phyloP scores from a whole-genome alignment of 37 sponge, comb jelly and placozoan species.

The Diacarnus erythraeanus region DNA sequence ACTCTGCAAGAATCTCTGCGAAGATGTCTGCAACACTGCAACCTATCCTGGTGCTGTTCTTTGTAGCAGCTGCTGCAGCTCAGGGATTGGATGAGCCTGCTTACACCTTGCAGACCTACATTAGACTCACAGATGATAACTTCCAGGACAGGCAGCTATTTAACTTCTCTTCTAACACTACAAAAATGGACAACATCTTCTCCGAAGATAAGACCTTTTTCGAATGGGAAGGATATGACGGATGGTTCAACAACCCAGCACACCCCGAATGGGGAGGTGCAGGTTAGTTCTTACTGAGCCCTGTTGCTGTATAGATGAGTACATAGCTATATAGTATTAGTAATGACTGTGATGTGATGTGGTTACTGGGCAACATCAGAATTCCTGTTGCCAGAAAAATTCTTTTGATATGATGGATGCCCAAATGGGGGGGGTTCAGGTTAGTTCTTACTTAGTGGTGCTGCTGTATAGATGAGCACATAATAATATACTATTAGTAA shows the following conservation, averaged over 20 bases:
- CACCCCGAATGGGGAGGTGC: constrained; percentile 92
- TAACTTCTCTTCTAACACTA: too few species aligned
- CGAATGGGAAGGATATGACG: constrained; percentile 85
- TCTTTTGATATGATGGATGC: constrained; percentile 83
- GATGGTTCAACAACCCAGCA: constrained; percentile 96
- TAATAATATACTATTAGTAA: neutral
- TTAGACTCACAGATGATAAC: neutral
- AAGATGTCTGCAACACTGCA: neutral
- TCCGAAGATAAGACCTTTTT: neutral
- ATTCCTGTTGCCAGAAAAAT: too few species aligned
- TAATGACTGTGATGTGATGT: neutral
- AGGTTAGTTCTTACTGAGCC: constrained; percentile 41
- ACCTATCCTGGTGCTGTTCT: constrained; percentile 7
- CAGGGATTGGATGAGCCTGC: neutral
- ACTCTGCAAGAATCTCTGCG: too few species aligned
- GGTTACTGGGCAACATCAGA: too few species aligned
- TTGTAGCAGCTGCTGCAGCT: neutral
- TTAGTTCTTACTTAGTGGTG: constrained; percentile 19
- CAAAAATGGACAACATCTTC: too few species aligned
- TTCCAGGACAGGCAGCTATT: neutral
- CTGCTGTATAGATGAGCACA: neutral
- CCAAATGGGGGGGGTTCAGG: constrained; percentile 87
- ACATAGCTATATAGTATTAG: neutral
- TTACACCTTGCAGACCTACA: constrained; percentile 8
- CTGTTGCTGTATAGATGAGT: too few species aligned